Base-by-base conservation (phyloP, 2,113 vertebrate genomes). In the Scophthalmus maximus region DNA sequence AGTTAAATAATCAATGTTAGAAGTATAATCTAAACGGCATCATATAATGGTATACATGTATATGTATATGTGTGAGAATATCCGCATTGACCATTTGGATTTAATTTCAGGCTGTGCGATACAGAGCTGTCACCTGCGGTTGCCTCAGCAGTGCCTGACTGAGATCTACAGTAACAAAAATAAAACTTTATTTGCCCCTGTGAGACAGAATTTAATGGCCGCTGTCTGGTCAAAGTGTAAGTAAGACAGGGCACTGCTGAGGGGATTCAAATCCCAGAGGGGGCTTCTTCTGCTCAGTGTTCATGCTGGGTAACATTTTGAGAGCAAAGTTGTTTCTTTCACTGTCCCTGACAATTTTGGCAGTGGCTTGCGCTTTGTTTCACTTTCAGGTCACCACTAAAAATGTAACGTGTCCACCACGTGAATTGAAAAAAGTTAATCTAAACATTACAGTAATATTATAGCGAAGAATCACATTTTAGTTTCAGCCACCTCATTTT, bases 261-360 rank as follows among this genome's bases (percentile, higher is more conserved):
- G 23, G 66, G 52, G 59, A 55, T 52, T 77, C 25, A 60, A 62
- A 40, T 78, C 82, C 73, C 52, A 56, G 22, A 36, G 58, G 61
- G 38, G 75, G 58, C 11, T 25, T 23, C 61, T 11, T 6, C 20
- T 32, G 38, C 38, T 69, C 40, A 26, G 15, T 17, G 42, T 50
- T 77, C 52, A 70, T 34, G 62, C 30, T 62, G 53, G 53, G 61
- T 27, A 52, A 40, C 15, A 42, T 42, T 42, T 6, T 42, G 1
- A 42, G 6, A 17, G 18, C n/a, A 68, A 9, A 1, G 1, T 29
- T 67, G 53, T 68, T 68, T 34, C 62, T 26, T 62, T 40, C 63
- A 73, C 23, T 32, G 46, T 73, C 52, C 22, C 70, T n/a, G 44
- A 78, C 67, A 85, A 67, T 62, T n/a, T n/a, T 71, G 68, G 3